These are phyloP conservation scores for Gryllus bimaculatus DNA, from an alignment of 1,140 invertebrate species.

Conservation along the genomic window DNA sequence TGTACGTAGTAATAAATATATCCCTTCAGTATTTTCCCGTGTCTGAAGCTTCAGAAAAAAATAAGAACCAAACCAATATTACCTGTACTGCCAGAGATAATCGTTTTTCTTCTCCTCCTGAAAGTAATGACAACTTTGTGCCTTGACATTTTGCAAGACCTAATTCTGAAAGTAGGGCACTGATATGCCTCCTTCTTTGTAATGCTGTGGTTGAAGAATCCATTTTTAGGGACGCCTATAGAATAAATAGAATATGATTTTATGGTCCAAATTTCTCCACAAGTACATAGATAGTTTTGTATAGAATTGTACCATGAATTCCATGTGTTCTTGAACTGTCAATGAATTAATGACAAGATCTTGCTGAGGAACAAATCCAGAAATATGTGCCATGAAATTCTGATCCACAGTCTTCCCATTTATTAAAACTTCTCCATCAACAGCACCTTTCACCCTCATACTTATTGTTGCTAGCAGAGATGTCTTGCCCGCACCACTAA, in stretches of 20 bases:
- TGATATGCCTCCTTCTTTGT: constrained; percentile 31
- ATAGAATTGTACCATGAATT: constrained; percentile 52
- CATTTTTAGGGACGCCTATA: constrained; percentile 38
- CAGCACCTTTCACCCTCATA: constrained; percentile 46
- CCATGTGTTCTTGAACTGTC: constrained; percentile 60
- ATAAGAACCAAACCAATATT: neutral
- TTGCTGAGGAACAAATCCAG: constrained; percentile 62
- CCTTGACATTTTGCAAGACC: constrained; percentile 50
- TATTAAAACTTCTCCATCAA: constrained; percentile 49
- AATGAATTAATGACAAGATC: constrained; percentile 57
- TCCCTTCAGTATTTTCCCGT: neutral
- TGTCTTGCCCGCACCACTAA: constrained; percentile 61
- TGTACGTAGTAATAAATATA: neutral
- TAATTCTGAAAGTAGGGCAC: constrained; percentile 40
- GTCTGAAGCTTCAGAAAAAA: neutral
- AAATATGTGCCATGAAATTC: constrained; percentile 53
- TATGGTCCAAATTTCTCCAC: constrained; percentile 33
- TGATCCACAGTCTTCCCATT: constrained; percentile 52
- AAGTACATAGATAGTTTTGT: neutral
- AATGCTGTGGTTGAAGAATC: constrained; percentile 27
- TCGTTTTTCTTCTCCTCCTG: constrained; percentile 41
- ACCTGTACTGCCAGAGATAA: constrained; percentile 39
- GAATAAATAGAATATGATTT: constrained; percentile 37
- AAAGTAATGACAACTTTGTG: constrained; percentile 37
- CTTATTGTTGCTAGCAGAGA: constrained; percentile 58